A percentile compares a stretch with the other conserved stretches of the same genome.
Conservation (phyloP, 2,888 invertebrate species). For the Caenorhabditis sp. region DNA sequence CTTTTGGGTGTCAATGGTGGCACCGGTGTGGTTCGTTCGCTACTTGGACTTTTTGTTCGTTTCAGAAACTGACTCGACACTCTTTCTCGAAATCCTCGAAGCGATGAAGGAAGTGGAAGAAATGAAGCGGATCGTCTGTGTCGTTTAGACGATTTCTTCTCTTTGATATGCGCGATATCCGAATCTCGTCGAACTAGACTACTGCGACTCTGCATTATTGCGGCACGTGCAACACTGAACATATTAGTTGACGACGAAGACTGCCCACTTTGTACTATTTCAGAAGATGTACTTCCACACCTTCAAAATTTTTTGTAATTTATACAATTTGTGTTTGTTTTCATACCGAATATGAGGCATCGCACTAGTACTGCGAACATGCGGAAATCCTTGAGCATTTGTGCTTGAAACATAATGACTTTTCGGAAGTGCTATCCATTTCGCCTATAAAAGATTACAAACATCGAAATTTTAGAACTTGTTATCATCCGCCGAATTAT, state of each 20-base stretch:
- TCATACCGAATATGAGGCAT: slow-evolving; percentile 25
- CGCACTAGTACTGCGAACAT: slow-evolving; percentile 26
- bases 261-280: neutral
- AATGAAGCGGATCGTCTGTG: slow-evolving; percentile 28
- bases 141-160: neutral
- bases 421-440: slow-evolving; percentile 27
- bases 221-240: neutral
- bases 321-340: neutral
- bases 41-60: slow-evolving; percentile 35
- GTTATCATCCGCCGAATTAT: no score
- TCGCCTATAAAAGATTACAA: no score
- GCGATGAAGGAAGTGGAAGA: slow-evolving; percentile 15
- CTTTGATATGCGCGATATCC: slow-evolving; percentile 23
- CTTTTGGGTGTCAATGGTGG: neutral
- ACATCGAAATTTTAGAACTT: no score
- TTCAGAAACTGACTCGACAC: slow-evolving; percentile 27
- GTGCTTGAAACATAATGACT: slow-evolving; percentile 30
- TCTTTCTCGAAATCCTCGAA: slow-evolving; percentile 26
- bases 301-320: neutral
- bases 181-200: slow-evolving; percentile 19
- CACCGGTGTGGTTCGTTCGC: slow-evolving; percentile 13
- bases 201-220: neutral
- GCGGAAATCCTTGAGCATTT: neutral
- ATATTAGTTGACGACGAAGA: neutral
- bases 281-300: slow-evolving; percentile 1